A percentile compares a stretch with the other conserved stretches of the same genome.
Conservation (phyloP, 2,888 invertebrate species). For the Psylliodes chrysocephalus region DNA sequence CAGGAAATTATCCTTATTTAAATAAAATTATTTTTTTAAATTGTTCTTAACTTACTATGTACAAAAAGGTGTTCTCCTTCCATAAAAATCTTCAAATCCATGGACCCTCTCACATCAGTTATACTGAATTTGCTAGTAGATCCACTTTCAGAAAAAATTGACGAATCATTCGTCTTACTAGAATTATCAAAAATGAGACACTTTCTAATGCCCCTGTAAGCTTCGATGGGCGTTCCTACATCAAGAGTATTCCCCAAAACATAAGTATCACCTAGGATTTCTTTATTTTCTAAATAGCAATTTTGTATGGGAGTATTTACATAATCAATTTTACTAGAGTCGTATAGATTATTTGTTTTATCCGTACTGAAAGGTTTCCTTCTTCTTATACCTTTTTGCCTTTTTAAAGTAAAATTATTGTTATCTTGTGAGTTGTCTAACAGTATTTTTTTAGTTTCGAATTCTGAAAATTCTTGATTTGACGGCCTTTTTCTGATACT, state of each 20-base stretch:
- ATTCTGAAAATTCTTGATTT: constrained; percentile 35
- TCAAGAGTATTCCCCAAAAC: constrained; percentile 31
- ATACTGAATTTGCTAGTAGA: constrained; percentile 47
- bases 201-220: constrained; percentile 56
- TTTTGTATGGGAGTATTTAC: constrained; percentile 50
- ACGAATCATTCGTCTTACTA: constrained; percentile 49
- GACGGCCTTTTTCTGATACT: constrained; percentile 49
- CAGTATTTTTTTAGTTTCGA: constrained; percentile 45
- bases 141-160: constrained; percentile 50
- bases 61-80: constrained; percentile 59
- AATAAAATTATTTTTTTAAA: too few relatives aligned
- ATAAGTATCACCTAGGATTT: constrained; percentile 37
- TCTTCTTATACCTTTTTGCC: constrained; percentile 70
- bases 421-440: constrained; percentile 48
- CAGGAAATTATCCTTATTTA: too few relatives aligned
- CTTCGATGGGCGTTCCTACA: constrained; percentile 41
- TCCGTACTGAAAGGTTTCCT: constrained; percentile 59
- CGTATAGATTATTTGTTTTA: constrained; percentile 32
- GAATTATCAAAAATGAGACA: constrained; percentile 62
- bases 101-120: constrained; percentile 57
- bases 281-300: constrained; percentile 51
- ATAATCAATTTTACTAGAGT: constrained; percentile 37
- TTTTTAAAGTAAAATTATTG: constrained; percentile 62
- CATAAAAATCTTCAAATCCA: constrained; percentile 62
- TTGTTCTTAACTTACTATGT: constrained; percentile 63